Percentiles rank a stretch among this genome's conserved stretches.
phyloP scores from a whole-genome alignment of 2,113 vertebrate species.

The Halcyon malimbica region DNA sequence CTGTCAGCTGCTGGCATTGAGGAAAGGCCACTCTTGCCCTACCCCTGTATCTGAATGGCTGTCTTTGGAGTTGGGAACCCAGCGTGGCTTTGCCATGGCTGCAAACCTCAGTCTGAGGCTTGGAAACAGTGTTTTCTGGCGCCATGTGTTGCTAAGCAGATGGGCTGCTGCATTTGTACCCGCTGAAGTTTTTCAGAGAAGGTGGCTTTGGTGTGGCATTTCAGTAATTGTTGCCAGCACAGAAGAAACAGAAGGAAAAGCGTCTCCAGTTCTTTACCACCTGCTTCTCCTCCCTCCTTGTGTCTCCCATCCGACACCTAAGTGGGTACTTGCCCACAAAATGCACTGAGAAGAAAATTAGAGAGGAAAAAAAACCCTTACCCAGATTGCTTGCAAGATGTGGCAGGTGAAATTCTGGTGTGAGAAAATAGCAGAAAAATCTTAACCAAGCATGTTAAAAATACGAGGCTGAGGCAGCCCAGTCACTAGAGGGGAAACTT shows the following conservation, averaged over 20 bases:
- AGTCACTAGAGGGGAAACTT: neutral
- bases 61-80: neutral
- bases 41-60: neutral
- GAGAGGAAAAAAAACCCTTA: too few species aligned
- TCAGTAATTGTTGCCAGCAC: neutral
- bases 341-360: neutral
- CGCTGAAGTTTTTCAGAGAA: neutral
- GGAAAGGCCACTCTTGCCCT: neutral
- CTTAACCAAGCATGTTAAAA: neutral
- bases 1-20: neutral
- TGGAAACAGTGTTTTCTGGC: constrained; percentile 35
- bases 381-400: neutral
- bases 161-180: constrained; percentile 43
- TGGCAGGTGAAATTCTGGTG: neutral
- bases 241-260: constrained; percentile 15
- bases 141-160: constrained; percentile 59
- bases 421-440: neutral
- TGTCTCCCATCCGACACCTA: neutral
- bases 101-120: neutral
- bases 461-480: neutral
- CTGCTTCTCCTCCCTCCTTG: neutral
- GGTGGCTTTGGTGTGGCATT: constrained; percentile 41
- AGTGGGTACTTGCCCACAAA: neutral
- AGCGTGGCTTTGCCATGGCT: neutral
- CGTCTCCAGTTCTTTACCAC: neutral